These are phyloP conservation scores for Phyto melanocephala DNA, from an alignment of 2,888 invertebrate species.

Conservation along the genomic window DNA sequence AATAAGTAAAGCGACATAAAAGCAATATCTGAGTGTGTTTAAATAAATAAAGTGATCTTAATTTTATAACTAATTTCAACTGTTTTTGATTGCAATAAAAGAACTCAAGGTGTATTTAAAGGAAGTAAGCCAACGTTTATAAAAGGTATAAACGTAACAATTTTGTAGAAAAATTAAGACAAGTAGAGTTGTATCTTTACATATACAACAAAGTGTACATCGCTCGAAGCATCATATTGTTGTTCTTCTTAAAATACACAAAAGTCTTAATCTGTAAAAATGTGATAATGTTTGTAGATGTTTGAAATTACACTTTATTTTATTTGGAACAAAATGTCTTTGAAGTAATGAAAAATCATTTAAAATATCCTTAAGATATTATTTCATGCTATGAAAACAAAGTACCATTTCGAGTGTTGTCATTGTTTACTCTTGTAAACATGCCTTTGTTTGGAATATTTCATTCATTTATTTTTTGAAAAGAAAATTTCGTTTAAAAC, in stretches of 20 bases:
- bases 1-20: too few relatives aligned
- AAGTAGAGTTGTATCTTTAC: too few relatives aligned
- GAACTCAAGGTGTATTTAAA: too few relatives aligned
- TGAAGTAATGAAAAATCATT: constrained; percentile 38
- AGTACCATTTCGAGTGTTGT: background rate
- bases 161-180: too few relatives aligned
- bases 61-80: too few relatives aligned
- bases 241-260: background rate
- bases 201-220: too few relatives aligned
- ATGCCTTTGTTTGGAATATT: constrained; percentile 32
- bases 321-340: background rate
- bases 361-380: constrained; percentile 39
- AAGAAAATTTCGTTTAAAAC: too few relatives aligned
- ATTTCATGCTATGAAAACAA: constrained; percentile 12
- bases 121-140: too few relatives aligned
- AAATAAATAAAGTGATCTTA: too few relatives aligned
- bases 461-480: background rate
- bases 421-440: background rate
- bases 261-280: background rate
- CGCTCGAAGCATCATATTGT: constrained; percentile 19
- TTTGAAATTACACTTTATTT: background rate
- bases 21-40: too few relatives aligned
- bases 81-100: too few relatives aligned
- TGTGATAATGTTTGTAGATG: background rate
- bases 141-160: too few relatives aligned